These are phyloP conservation scores for Drosophila anceps DNA, from an alignment of 2,888 invertebrate genomes.

Conservation along the genomic window DNA sequence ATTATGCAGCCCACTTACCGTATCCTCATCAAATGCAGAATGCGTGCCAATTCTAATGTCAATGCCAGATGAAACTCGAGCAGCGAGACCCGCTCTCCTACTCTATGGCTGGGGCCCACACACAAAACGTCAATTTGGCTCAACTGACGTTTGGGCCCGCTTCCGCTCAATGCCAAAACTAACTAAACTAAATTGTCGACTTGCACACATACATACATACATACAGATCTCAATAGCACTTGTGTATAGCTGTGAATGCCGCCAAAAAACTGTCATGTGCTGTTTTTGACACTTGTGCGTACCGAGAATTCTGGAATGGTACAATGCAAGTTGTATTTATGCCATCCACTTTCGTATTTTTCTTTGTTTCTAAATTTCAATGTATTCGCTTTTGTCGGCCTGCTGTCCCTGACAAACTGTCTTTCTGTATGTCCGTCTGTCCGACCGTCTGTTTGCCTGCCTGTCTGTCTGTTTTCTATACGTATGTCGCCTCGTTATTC, in stretches of 20 bases:
- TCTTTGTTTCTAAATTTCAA: conserved; percentile 70
- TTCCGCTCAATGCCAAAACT: conserved; percentile 34
- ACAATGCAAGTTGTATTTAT: conserved; percentile 58
- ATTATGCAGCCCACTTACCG: conserved; percentile 13
- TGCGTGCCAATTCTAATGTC: conserved; percentile 42
- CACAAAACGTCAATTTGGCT: conserved; percentile 68
- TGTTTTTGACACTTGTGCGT: conserved; percentile 75
- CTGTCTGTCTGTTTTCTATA: conserved; percentile 5
- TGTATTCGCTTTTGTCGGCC: conserved; percentile 43
- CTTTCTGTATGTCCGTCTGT: conserved; percentile 18
- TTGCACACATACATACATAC: conserved; percentile 7
- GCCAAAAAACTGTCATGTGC: conserved; percentile 56
- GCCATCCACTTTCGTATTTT: conserved; percentile 46
- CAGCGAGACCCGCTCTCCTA: conserved; percentile 15
- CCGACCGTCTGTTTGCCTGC: neutral
- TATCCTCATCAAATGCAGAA: conserved; percentile 36
- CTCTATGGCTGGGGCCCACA: conserved; percentile 11
- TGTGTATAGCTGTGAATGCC: conserved; percentile 23
- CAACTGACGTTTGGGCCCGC: conserved; percentile 36
- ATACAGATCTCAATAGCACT: conserved; percentile 1
- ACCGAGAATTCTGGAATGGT: conserved; percentile 34
- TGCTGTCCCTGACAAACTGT: conserved; percentile 52
- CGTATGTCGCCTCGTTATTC: conserved; percentile 62
- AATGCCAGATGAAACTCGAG: conserved; percentile 46
- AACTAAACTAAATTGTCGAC: conserved; percentile 46